Base-by-base conservation (phyloP, 2,888 invertebrate species). In the Spilosoma lubricipeda region DNA sequence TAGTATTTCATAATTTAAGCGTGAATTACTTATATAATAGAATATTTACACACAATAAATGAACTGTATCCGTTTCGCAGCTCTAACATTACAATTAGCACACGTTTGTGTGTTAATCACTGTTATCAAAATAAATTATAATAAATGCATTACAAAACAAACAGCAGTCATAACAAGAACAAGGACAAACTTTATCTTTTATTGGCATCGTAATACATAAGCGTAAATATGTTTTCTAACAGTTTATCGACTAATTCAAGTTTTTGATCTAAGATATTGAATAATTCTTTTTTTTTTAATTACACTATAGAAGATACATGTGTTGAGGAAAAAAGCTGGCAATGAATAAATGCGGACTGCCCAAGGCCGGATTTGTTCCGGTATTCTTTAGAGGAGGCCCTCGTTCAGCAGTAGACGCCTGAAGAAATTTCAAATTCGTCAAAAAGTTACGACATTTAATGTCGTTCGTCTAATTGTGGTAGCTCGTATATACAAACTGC, bases 121-220 rank as follows among this genome's bases (percentile, higher is more conserved):
- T 36, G 23, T 64, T 59, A 70, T 70, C 70, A 63, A 42, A 59
- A 70, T 70, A 30, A 11, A 70, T 59, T 70, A 59, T 59, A 70
- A 59, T 59, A 15, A 39, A 39, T 70, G 39, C 20, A 70, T 42
- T 36, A 70, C 59, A 70, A 65, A 70, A 66, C 11, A 56, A 48
- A 65, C 65, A 13, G 27, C 56, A 73, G 65, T 42, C 70, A 73
- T 30, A 73, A 70, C 70, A 70, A 73, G 30, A 39, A 66, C 73
- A 70, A 73, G 73, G 73, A 7, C 48, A 36, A n/a, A 11, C n/a
- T 39, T 68, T 68, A 73, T 73, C 73, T 42, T 68, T 68, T 68
- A 23, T 67, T 33, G 36, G 67, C 23, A 67, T 72, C 56, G 42
- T 56, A 72, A 67, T 56, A 67, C 30, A 33, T 36, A 15, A 33